Evolutionary conservation across 2,888 invertebrate genomes (phyloP).

Genomic region (Entomobrya multifasciata): DNA sequence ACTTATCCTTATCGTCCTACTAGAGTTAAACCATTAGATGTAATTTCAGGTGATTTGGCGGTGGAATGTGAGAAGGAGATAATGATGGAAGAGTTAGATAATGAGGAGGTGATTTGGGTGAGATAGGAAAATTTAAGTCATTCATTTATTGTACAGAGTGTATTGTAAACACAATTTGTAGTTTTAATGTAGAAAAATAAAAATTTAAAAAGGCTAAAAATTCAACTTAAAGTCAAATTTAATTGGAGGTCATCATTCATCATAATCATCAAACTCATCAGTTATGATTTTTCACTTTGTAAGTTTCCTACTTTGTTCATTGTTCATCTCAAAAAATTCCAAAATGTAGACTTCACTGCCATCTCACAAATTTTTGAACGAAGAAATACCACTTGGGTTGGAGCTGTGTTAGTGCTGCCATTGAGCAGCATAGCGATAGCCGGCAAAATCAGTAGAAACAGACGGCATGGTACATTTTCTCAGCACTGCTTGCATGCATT

Average conservation of each 20-base stretch:
- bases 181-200: too few relatives aligned
- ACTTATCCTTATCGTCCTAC: neutral
- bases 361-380: too few relatives aligned
- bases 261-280: too few relatives aligned
- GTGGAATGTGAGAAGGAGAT: slow-evolving; percentile 30
- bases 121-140: neutral
- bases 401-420: neutral
- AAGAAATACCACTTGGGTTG: neutral
- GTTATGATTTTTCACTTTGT: too few relatives aligned
- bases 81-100: neutral
- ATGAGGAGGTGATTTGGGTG: slow-evolving; percentile 6
- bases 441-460: neutral
- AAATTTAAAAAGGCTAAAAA: too few relatives aligned
- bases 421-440: neutral
- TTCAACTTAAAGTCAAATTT: too few relatives aligned
- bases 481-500: neutral
- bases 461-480: slow-evolving; percentile 6
- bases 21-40: slow-evolving; percentile 43
- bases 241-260: too few relatives aligned
- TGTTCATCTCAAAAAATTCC: too few relatives aligned
- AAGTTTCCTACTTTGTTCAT: too few relatives aligned
- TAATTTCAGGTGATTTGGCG: slow-evolving; percentile 34
- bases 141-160: too few relatives aligned
- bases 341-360: too few relatives aligned
- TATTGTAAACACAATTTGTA: too few relatives aligned